phyloP scores from a whole-genome alignment of 2,797 vertebrate genomes.

The Parotocinclus haroldoi region DNA sequence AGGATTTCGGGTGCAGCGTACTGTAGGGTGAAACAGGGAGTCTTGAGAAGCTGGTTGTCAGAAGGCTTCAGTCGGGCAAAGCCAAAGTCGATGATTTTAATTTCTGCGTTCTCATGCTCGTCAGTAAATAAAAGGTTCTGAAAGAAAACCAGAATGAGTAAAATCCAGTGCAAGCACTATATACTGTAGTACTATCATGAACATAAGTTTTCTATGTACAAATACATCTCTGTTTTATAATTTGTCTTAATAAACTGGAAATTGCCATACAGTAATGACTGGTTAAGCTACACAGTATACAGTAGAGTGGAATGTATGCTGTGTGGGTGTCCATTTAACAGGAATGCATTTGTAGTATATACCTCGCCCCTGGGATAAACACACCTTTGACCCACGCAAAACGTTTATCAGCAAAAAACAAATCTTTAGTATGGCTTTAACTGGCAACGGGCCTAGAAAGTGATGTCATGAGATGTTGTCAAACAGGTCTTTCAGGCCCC shows the following conservation, averaged over 20 bases:
- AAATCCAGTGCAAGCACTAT: no score
- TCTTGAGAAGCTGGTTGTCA: conserved; percentile 97
- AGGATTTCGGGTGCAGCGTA: conserved; percentile 96
- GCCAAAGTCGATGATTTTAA: conserved; percentile 98
- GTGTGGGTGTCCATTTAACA: conserved; percentile 1
- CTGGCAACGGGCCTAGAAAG: background rate
- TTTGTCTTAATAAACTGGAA: no score
- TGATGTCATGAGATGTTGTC: background rate
- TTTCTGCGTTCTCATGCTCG: conserved; percentile 93
- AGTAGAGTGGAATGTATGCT: no score
- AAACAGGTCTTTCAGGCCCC: conserved; percentile 5
- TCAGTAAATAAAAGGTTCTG: conserved; percentile 97
- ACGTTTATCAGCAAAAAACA: background rate
- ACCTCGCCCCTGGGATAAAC: conserved; percentile 2
- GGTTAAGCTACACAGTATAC: no score
- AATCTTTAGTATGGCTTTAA: background rate
- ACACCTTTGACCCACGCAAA: conserved; percentile 1
- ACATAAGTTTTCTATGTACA: no score
- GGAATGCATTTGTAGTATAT: background rate
- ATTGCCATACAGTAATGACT: no score
- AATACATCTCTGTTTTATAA: no score
- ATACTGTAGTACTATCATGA: no score
- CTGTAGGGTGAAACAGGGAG: conserved; percentile 96
- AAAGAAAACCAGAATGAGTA: conserved; percentile 12
- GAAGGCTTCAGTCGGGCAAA: conserved; percentile 97